Evolutionary conservation across 2,113 vertebrate genomes (phyloP).

Genomic region (Condylura cristata): DNA sequence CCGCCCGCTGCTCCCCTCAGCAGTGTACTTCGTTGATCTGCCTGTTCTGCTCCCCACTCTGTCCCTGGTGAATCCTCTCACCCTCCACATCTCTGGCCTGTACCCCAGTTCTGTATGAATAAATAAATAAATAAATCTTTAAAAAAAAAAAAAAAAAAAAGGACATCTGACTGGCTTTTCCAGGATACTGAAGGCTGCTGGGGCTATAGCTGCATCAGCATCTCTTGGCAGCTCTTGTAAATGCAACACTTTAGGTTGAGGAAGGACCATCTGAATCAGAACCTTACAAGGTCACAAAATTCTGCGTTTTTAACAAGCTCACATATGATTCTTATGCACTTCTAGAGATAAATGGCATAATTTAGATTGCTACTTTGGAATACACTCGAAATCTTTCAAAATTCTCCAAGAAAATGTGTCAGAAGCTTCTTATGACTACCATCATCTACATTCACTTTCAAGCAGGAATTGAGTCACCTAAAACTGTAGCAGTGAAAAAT

Average conservation of each 20-base stretch:
- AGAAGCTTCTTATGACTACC: constrained; percentile 72
- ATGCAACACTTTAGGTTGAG: background rate
- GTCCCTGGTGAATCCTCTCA: too few species aligned
- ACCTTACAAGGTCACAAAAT: background rate
- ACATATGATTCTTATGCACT: background rate
- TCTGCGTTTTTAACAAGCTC: background rate
- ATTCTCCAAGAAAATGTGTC: constrained; percentile 78
- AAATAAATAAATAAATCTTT: too few species aligned
- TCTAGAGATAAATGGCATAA: constrained; percentile 43
- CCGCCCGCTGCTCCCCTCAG: too few species aligned
- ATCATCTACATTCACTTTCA: constrained; percentile 72
- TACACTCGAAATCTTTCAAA: constrained; percentile 76
- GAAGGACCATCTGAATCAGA: background rate
- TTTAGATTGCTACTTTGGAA: constrained; percentile 78
- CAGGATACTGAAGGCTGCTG: background rate
- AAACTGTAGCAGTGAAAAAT: constrained; percentile 61
- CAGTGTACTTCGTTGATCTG: too few species aligned
- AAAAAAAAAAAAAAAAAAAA: too few species aligned
- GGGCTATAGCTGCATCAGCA: background rate
- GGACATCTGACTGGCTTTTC: background rate
- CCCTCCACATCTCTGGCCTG: too few species aligned
- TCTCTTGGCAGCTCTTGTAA: background rate
- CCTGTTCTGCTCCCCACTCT: too few species aligned
- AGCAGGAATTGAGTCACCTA: constrained; percentile 77
- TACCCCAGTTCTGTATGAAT: too few species aligned